Evolutionary conservation across 2,113 vertebrate species (phyloP), one percentile per base, ranked within the genome.

Genomic region (Lagenorhynchus albirostris): DNA sequence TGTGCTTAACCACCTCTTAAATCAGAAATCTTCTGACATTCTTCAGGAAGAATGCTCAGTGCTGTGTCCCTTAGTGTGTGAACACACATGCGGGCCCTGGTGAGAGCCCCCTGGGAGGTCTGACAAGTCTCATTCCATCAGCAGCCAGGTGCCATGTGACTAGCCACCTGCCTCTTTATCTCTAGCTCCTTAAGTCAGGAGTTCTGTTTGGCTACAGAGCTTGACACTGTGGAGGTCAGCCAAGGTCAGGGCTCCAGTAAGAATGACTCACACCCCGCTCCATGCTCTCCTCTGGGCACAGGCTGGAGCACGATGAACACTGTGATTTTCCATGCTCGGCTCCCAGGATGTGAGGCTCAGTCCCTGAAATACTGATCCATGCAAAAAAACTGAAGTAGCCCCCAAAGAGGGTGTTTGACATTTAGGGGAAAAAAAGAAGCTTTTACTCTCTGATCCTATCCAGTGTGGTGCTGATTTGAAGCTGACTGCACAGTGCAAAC

Each of bases 261-360:
- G 50, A 94, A 62, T 98, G 97, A 98, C 92, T 98, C 95, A 96
- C 15, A 33, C 53, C 14, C 79, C 44, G 55, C 71, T 87, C 81
- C 4, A 6, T 10, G 83, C 58, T 96, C 53, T 96, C 44, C 2
- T 7, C 60, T 73, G 71, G 44, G 81, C 94, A 91, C 18, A 70
- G 67, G 25, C 86, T 87, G 68, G 36, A 92, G 84, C 25, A n/a
- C 13, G 36, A 36, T 38, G 55, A 93, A 63, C 25, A 50, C 74
- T 60, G 94, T 92, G 92, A 91, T 96, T 97, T 97, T 95, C 95
- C 85, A 95, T 36, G 29, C 84, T 95, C 20, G 14, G 44, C 67
- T 97, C 50, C 53, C 53, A 67, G 29, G 62, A 76, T 31, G 67
- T 90, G 55, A 67, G 29, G 25, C 36, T 96, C 77, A 73, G 71